Base-by-base conservation (phyloP, 2,113 vertebrate species). In the Hystrix cristata region DNA sequence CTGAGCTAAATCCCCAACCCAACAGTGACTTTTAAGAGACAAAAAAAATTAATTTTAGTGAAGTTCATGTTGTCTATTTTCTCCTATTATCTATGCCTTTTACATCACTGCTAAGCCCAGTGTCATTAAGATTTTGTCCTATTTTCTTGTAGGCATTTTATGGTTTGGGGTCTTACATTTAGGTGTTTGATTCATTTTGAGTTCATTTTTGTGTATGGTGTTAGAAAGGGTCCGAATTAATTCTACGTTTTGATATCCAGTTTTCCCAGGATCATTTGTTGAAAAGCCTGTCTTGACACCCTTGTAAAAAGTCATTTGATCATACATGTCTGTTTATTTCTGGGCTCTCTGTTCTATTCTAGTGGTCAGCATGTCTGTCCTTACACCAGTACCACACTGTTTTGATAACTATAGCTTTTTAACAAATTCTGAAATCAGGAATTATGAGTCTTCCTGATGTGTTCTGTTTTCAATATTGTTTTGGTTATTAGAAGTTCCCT, bases 91-190 rank as follows among this genome's bases (percentile, higher is more conserved):
- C 10, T 34, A 13, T 64, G 21, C 51, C 13, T 93, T 72, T 80
- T 23, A 53, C 31, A 67, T 74, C n/a, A 79, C 76, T 34, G 51
- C 51, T 18, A 79, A 55, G 29, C 29, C 31, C 76, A 34, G 10
- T 19, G 51, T 79, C 14, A 21, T 34, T 29, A 79, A 79, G 29
- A 55, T 55, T 31, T 34, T 79, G 76, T 79, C 51, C 82, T 87
- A 48, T 43, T 96, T 92, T 94, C 60, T 96, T 90, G 62, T 65
- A 95, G 51, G 59, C 80, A 38, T 59, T 82, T 80, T 78, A 83
- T 53, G 14, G 27, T 69, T 74, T 67, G 34, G 71, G 15, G 65
- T 57, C 76, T 86, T n/a, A 81, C 12, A 55, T 78, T 85, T 78
- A 59, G 59, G 59, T 59, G 7, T 43, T 62, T 57, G 23, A 64